Evolutionary conservation across 2,888 invertebrate species (phyloP), one percentile per base, ranked within the genome.

Genomic region (Drosophila kuntzei): DNA sequence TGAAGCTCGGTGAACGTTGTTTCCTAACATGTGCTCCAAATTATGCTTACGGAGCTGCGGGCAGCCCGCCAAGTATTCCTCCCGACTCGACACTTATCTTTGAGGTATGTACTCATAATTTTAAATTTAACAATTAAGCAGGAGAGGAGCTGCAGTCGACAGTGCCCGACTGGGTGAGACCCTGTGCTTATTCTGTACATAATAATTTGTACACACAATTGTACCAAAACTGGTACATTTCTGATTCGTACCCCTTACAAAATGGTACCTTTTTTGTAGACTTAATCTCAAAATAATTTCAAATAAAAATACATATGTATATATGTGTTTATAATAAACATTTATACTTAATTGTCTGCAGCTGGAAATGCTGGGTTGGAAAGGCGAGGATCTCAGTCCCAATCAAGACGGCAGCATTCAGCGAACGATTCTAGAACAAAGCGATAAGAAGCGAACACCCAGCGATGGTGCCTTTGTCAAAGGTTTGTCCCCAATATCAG

Each of bases 1-100:
- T 99, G 99, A 97, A 96, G 92, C 95, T 95, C 82, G 97, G 97
- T 0, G 98, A 99, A 92, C 93, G 96, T 54, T 96, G 97, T 49
- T 93, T 95, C 55, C 92, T 99, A 51, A 97, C 96, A 0, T 98
- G 98, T 93, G 95, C 95, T 53, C 94, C 98, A 0, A 95, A 97
- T 66, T 99, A 98, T 93, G 99, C 97, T 0, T 99, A 99, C 90
- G 98, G 98, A 5, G 94, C 94, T 71, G 90, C 92, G 25, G 98
- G 98, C 61, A 96, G 95, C 86, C 96, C 96, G 0, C 98, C 98
- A 2, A 96, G 95, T 88, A 98, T 99, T 80, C 98, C 98, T 25
- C 95, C 97, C 8, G 95, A 97, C 91, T 93, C 98, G 0, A 97
- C 97, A 0, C 93, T 99, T 5, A 95, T 96, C 83, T 98, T 98